phyloP scores from a whole-genome alignment of 2,888 invertebrate genomes.

The Sepiola atlantica region DNA sequence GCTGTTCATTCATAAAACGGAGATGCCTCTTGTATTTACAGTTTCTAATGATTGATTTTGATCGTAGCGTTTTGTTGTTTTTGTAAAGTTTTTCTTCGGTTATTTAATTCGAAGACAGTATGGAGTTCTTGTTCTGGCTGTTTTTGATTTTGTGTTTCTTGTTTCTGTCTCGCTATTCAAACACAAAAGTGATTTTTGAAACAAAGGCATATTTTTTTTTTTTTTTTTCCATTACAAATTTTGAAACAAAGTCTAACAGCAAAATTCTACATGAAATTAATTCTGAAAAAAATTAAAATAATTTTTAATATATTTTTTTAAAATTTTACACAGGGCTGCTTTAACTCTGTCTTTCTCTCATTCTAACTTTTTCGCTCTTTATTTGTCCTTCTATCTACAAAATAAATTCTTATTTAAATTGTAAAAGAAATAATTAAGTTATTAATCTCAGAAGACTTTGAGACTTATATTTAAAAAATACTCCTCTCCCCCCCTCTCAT shows the following conservation, averaged over 20 bases:
- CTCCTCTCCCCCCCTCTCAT: not conserved
- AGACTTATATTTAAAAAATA: not conserved
- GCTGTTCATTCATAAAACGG: not conserved
- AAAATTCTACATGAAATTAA: not conserved
- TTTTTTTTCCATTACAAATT: not conserved
- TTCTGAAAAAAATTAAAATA: too few relatives aligned
- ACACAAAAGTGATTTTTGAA: constrained; percentile 32
- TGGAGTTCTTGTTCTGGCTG: not conserved
- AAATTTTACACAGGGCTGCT: too few relatives aligned
- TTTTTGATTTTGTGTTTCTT: not conserved
- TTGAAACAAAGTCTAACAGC: not conserved
- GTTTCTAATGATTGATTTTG: not conserved
- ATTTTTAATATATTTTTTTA: too few relatives aligned
- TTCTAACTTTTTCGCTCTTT: too few relatives aligned
- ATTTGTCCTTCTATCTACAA: too few relatives aligned
- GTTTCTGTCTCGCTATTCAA: not conserved
- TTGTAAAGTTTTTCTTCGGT: not conserved
- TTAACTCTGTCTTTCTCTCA: too few relatives aligned
- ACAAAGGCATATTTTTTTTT: not conserved
- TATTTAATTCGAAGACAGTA: not conserved
- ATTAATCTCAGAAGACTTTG: not conserved
- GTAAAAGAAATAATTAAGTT: not conserved
- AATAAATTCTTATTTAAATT: too few relatives aligned
- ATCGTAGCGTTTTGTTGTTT: not conserved
- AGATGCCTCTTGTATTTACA: not conserved